Base-by-base conservation (phyloP, 2,113 vertebrate species). In the Petroica traversi region DNA sequence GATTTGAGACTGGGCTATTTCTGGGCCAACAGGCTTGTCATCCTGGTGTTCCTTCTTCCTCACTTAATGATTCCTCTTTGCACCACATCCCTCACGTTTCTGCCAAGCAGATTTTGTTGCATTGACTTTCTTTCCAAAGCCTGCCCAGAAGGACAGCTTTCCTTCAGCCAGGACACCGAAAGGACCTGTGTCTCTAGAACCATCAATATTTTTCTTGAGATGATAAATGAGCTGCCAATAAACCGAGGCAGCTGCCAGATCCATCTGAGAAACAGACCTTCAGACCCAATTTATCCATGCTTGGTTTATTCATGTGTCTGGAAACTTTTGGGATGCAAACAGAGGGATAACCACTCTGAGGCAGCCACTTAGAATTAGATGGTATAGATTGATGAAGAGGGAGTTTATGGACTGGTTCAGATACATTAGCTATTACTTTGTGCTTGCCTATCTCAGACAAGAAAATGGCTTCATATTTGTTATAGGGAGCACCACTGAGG, bases 171-270 rank as follows among this genome's bases (percentile, higher is more conserved):
- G 83, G 94, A 96, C 78, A 62, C 76, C 80, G 96, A 89, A 96
- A 85, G 89, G 92, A 79, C 92, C 95, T 59, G 57, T 95, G 89
- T 95, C 95, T 97, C 97, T 76, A 96, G 93, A 96, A 93, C 96
- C 62, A 17, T 98, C 98, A 96, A 97, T 98, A 98, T 97, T 98
- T 98, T 97, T 97, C 97, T 97, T 97, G 94, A 97, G 96, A 98
- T 98, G 98, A 98, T 98, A 98, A 98, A 98, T 98, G 96, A 97
- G 96, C 96, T 98, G 97, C 97, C 98, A 98, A 98, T 98, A 98
- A 97, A 85, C 90, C 2, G 17, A 98, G 97, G 96, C 97, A 98
- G 96, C 97, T 98, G 97, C 97, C 97, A 98, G 92, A 94, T 96
- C 88, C 86, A 92, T 97, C 96, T 97, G 96, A 97, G 96, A 96